Conservation (phyloP, 37 sponge, comb jelly and placozoan species). For the Spongia lamella region DNA sequence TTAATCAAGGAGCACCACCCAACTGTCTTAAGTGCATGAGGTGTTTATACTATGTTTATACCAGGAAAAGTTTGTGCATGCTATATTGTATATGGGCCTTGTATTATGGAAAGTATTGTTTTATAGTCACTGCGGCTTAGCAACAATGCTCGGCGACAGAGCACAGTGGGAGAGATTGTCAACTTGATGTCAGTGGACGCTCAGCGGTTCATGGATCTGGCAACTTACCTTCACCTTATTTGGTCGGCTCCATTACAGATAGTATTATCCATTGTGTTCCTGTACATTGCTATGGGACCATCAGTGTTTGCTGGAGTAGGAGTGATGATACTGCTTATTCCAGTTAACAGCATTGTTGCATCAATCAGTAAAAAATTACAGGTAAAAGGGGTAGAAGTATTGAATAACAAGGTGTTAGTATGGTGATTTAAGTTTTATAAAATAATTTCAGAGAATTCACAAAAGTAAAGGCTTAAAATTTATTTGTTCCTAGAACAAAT, state of each 20-base stretch:
- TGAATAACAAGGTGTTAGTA: no score
- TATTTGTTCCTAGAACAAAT: no score
- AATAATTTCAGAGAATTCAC: no score
- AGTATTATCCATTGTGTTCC: conserved; percentile 64
- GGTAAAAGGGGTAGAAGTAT: conserved; percentile 3
- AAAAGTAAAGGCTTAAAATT: no score
- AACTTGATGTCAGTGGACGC: conserved; percentile 97
- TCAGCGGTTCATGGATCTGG: conserved; percentile 88
- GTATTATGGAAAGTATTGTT: no score
- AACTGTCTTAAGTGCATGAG: no score
- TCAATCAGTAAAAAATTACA: conserved; percentile 32
- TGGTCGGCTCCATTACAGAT: conserved; percentile 93
- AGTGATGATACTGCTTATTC: conserved; percentile 84
- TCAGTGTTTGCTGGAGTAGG: conserved; percentile 83
- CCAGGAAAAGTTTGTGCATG: no score
- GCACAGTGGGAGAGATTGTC: conserved; percentile 94
- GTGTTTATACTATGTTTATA: no score
- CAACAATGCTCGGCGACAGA: conserved; percentile 62
- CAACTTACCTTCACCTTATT: conserved; percentile 74
- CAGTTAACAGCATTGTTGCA: conserved; percentile 59
- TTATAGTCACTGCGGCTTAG: conserved; percentile 78
- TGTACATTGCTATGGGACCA: conserved; percentile 72
- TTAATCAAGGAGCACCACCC: no score
- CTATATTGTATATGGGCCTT: no score
- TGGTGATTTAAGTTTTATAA: no score